These are phyloP conservation scores for Bibio marci DNA, from an alignment of 2,888 invertebrate species.

Conservation along the genomic window DNA sequence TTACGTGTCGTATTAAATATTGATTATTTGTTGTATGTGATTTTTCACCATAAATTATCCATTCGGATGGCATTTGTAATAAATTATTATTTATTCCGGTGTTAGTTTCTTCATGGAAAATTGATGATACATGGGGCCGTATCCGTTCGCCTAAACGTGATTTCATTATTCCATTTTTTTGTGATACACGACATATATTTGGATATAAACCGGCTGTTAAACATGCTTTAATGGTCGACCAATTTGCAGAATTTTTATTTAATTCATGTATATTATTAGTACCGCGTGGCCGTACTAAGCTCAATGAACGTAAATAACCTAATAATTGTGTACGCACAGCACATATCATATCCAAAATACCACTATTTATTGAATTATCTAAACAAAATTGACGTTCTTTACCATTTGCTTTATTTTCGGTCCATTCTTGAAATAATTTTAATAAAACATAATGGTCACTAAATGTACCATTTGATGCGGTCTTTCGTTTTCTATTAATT, in stretches of 20 bases:
- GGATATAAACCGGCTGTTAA: conserved; percentile 82
- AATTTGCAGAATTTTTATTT: conserved; percentile 68
- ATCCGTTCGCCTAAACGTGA: conserved; percentile 42
- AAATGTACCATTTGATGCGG: conserved; percentile 54
- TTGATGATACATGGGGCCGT: conserved; percentile 42
- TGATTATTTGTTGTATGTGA: conserved; percentile 53
- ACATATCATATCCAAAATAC: conserved; percentile 80
- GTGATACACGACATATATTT: conserved; percentile 58
- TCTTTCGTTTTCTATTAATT: conserved; percentile 44
- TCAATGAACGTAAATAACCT: conserved; percentile 42
- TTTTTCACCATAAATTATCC: conserved; percentile 80
- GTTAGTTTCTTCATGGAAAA: conserved; percentile 13
- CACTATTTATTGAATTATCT: conserved; percentile 56
- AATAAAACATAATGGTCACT: conserved; percentile 86
- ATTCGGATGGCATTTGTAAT: conserved; percentile 49
- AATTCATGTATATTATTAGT: conserved; percentile 43
- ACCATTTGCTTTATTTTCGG: conserved; percentile 40
- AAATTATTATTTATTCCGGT: conserved; percentile 16
- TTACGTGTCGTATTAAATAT: conserved; percentile 65
- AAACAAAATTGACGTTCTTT: conserved; percentile 54
- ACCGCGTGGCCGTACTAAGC: conserved; percentile 39
- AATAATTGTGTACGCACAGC: conserved; percentile 70
- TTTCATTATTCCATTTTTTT: conserved; percentile 40
- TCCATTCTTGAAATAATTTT: conserved; percentile 59
- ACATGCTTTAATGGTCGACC: conserved; percentile 83